Base-by-base conservation (phyloP, 1,140 invertebrate species). In the Lasaia peninsularis region DNA sequence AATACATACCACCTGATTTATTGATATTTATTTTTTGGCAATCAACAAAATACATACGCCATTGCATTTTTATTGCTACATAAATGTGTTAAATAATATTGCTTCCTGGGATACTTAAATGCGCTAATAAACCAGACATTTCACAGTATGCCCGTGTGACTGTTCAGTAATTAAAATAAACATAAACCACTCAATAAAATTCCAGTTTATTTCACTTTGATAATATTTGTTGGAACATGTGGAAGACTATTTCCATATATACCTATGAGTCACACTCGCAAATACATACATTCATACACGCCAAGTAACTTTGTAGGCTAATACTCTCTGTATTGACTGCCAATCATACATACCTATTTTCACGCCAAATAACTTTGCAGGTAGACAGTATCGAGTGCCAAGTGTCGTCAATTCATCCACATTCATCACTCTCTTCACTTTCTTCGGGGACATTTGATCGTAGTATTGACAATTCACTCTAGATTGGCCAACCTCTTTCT, bases 101-200 rank as follows among this genome's bases (percentile, higher is more conserved):
- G 35, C 35, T 40, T 40, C 35, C 35, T 14, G 12, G 5, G 14
- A 40, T 40, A 40, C 14, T 40, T 40, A 40, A 40, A 40, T 40
- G 5, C 16, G 14, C 40, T 44, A 44, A 18, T 11, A 44, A 44
- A 44, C 16, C 18, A 20, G 16, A 44, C 10, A 18, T 20, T 20
- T 44, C 10, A 16, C 40, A 44, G 35, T 40, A n/a, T 44, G 40
- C 4, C 40, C 10, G 40, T 44, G 40, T 20, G 18, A 44, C 40
- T 44, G 40, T 12, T 44, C 37, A 34, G 52, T 40, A 55, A 37
- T 55, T 55, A 55, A 55, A 55, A 55, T 12, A 12, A 9, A 24
- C 52, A 28, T 55, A 16, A 55, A 40, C 21, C 44, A 55, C 33
- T 55, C 52, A 37, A 55, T 54, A 54, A 54, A 54, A 40, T 54